A percentile compares a stretch with the other conserved stretches of the same genome.
Evolutionary conservation across 2,888 invertebrate species (phyloP).

Genomic region (Imbricaverruca yamaguchii): DNA sequence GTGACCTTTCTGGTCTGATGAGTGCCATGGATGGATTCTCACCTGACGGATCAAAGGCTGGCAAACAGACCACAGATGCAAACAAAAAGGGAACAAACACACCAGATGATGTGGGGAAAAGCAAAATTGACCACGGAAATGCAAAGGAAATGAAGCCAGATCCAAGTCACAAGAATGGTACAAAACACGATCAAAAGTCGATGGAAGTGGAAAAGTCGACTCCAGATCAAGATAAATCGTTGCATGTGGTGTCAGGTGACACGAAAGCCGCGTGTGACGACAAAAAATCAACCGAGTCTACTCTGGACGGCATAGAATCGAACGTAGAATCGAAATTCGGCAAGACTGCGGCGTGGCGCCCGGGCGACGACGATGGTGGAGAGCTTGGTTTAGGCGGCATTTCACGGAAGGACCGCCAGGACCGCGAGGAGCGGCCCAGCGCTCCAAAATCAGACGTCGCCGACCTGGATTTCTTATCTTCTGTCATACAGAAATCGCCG

Average conservation of each 20-base stretch:
- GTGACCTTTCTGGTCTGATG: neutral
- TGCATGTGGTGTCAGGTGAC: too few species aligned
- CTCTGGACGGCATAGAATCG: too few species aligned
- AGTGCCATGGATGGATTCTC: neutral
- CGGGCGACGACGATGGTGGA: neutral
- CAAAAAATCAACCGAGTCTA: too few species aligned
- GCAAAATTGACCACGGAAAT: neutral
- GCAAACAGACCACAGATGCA: neutral
- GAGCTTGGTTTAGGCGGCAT: slow-evolving; percentile 15
- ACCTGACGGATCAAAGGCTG: neutral
- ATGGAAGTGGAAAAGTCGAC: too few species aligned
- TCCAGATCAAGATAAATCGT: too few species aligned
- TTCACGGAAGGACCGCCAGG: slow-evolving; percentile 10
- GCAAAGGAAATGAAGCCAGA: too few species aligned
- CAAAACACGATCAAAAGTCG: too few species aligned
- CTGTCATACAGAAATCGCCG: neutral
- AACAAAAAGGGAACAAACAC: neutral
- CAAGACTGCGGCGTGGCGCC: neutral
- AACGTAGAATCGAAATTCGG: neutral
- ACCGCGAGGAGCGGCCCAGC: neutral
- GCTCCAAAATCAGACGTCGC: neutral
- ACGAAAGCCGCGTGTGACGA: too few species aligned
- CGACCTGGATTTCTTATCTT: neutral
- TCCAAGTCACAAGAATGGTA: too few species aligned
- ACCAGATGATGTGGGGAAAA: neutral